Conservation (phyloP, 2,113 vertebrate genomes). For the Macrotis lagotis region DNA sequence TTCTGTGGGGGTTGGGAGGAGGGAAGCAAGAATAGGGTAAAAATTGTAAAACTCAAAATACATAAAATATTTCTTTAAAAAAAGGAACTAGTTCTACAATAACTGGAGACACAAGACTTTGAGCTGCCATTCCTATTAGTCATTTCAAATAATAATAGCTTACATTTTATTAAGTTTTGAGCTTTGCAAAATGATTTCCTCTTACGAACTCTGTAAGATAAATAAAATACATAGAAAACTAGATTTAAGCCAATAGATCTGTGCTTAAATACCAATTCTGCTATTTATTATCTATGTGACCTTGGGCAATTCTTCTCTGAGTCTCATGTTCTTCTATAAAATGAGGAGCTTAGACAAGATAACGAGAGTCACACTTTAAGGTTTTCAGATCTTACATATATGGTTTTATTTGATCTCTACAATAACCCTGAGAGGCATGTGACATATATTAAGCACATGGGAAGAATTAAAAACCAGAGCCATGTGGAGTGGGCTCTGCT, state of each 20-base stretch:
- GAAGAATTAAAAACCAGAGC: neutral
- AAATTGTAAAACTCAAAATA: too few species aligned
- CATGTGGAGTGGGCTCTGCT: neutral
- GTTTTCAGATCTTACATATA: neutral
- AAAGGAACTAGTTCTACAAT: neutral
- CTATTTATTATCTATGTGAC: neutral
- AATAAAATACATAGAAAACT: neutral
- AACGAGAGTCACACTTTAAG: neutral
- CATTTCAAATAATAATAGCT: neutral
- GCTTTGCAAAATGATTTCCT: neutral
- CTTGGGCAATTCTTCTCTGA: neutral
- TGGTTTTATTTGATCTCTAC: neutral
- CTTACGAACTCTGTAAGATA: neutral
- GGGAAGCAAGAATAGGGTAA: too few species aligned
- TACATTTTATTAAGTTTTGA: neutral
- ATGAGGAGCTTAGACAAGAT: neutral
- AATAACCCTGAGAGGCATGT: neutral
- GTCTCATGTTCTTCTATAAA: neutral
- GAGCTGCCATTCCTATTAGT: neutral
- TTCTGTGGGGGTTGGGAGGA: too few species aligned
- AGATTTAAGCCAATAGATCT: neutral
- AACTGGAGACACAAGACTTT: neutral
- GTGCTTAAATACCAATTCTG: neutral
- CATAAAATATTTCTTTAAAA: too few species aligned
- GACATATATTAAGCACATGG: neutral